phyloP scores from a whole-genome alignment of 2,797 vertebrate genomes.

The Orestias chungarensis region DNA sequence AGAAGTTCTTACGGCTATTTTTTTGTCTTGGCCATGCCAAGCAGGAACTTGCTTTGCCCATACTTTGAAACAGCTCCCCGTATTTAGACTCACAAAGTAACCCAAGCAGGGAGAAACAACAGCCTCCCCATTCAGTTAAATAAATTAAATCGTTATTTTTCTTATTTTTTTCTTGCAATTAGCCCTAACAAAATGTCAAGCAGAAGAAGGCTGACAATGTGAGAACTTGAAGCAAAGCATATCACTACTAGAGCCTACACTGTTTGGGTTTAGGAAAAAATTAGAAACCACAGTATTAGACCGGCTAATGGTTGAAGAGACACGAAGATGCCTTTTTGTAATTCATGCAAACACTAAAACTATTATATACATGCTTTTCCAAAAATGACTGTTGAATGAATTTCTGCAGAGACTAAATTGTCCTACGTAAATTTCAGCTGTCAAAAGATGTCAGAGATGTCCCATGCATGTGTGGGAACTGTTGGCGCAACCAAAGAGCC shows the following conservation, averaged over 20 bases:
- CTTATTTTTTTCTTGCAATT: neutral
- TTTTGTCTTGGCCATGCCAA: too few species aligned
- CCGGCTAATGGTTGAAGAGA: constrained; percentile 40
- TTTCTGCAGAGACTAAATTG: neutral
- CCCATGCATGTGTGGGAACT: constrained; percentile 4
- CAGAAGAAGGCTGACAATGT: neutral
- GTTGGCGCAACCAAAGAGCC: constrained; percentile 29
- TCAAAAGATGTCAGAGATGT: constrained; percentile 4
- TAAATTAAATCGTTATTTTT: neutral
- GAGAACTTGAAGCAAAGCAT: neutral
- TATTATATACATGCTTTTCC: constrained; percentile 15
- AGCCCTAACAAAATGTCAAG: neutral
- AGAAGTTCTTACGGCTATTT: neutral
- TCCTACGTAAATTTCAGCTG: neutral
- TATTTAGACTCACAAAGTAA: too few species aligned
- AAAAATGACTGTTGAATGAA: constrained; percentile 20
- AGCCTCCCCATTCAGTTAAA: neutral
- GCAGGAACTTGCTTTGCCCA: too few species aligned
- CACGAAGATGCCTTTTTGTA: constrained; percentile 23
- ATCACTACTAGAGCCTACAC: neutral
- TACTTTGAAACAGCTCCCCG: too few species aligned
- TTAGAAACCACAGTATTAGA: constrained; percentile 23
- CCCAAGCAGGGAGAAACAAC: neutral
- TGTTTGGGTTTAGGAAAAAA: neutral
- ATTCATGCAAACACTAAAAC: constrained; percentile 19